Base-by-base conservation (phyloP, 2,797 vertebrate genomes). In the Microhierax caerulescens region DNA sequence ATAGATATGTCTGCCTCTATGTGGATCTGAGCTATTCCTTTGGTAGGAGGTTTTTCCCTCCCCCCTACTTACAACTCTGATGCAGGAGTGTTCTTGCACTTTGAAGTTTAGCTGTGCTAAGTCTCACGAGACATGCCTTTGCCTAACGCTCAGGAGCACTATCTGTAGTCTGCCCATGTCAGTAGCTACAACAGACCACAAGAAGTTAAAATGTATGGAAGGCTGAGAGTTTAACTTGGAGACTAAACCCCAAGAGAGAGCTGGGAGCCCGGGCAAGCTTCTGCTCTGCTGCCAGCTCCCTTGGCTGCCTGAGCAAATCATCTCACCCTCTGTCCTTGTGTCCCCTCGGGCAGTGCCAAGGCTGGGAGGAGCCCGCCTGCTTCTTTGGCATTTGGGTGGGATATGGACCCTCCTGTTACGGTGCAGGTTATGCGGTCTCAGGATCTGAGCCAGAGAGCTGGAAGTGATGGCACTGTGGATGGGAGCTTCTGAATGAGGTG, bases 81-180 rank as follows among this genome's bases (percentile, higher is more conserved):
- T 34, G 73, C 50, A 22, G n/a, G n/a, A n/a, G 47, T 13, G 30
- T n/a, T 60, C 15, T 27, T 14, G 3, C 2, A 3, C 60, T 56
- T 61, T 14, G 59, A 54, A 51, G 70, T 45, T 39, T 4, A 18
- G 82, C 88, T 41, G 14, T 25, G 37, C 41, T 23, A 1, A n/a
- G 68, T 32, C 54, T 75, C 51, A 1, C 3, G 48, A 50, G 37
- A 27, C 9, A 0, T 8, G 30, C 54, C 53, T 53, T 51, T 1
- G 1, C 37, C 30, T 1, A 5, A 3, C 2, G 0, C 50, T 8
- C 23, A 25, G 82, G 24, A 36, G 60, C 22, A 0, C 9, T 3
- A 0, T 27, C 75, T 47, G 51, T 43, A 25, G 28, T 3, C 72
- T 68, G 5, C 27, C 41, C 18, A 0, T 19, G 54, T 10, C 34